Evolutionary conservation across 2,113 vertebrate genomes (phyloP), one percentile per base, ranked within the genome.

Genomic region (Tauraco erythrolophus): DNA sequence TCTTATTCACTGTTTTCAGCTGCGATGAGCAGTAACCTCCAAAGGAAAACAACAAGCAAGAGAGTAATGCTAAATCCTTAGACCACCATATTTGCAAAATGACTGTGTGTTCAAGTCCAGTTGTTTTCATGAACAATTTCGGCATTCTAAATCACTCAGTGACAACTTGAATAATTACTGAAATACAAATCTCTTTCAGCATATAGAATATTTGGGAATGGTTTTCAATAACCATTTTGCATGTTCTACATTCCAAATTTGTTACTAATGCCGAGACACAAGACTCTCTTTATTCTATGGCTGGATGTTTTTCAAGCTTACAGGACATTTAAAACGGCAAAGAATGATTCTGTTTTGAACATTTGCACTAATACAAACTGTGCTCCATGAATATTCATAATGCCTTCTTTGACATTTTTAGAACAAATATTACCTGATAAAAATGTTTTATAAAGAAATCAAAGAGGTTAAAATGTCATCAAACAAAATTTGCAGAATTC

Each of bases 81-180:
- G 60, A 89, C 41, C 23, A 68, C 48, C 56, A 6, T 82, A 84
- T 87, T 70, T 87, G 60, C 46, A 89, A 96, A 96, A 91, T 80
- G 68, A 28, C 28, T 66, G 10, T 43, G 23, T 72, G 19, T 91
- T 96, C 83, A 84, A 84, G 56, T 84, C 86, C 68, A 51, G 64
- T 96, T 96, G 86, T 86, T 97, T 95, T 84, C 68, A 84, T 48
- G 76, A 89, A 86, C 56, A 92, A 62, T 95, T 93, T 74, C 65
- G 91, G 71, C 19, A 56, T 24, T 74, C 56, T 51, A 81, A 97
- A 97, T 92, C 92, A 56, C 72, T 66, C 68, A 70, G 68, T 78
- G 85, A 56, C 62, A 88, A 85, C 90, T 90, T 84, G 71, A 94
- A 64, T 90, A 95, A 96, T 94, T 92, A 77, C 4, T 2, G 83